Evolutionary conservation across 1,140 invertebrate species (phyloP), one percentile per base, ranked within the genome.

Genomic region (Octopus bimaculoides): DNA sequence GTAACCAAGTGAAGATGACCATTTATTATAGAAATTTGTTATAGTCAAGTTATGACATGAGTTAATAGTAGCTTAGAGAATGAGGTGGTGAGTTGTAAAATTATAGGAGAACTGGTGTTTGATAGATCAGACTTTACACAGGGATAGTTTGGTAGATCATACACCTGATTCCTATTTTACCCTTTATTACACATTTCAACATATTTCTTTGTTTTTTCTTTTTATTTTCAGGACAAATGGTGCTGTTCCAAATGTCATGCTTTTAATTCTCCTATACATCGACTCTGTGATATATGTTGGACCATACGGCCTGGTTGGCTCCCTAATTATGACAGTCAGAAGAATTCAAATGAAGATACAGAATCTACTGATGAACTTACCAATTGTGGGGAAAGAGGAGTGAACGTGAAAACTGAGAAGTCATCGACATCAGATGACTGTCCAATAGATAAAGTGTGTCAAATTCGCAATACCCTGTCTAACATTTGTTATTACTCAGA

Each of bases 271-370:
- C 83, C 85, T 8, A 74, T 84, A 8, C 83, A 84, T 78, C 78
- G 84, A 6, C 81, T 84, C 80, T 86, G 85, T 81, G 77, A 78
- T 14, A 79, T 79, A 17, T 86, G 85, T 74, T 86, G 85, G 85
- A 84, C 81, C 26, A 41, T 85, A 26, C 78, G 85, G n/a, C 80
- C 81, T 77, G 83, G 81, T 20, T 86, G 85, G 85, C 78, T 86
- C 20, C 80, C 81, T n/a, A 80, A 79, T 20, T 69, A 76, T 20
- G 55, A 78, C 14, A 75, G 20, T 17, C 12, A 5, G 6, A 71
- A 71, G 5, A 14, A 20, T 71, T 9, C 66, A 12, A 71, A 71
- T 71, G 9, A 12, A 17, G 17, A 14, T 9, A 71, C 17, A 6
- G 66, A 71, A 20, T 9, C 9, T 61, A 17, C 9, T 12, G 56